Conservation (phyloP, 2,888 invertebrate species). For the Ceraclea dissimilis region DNA sequence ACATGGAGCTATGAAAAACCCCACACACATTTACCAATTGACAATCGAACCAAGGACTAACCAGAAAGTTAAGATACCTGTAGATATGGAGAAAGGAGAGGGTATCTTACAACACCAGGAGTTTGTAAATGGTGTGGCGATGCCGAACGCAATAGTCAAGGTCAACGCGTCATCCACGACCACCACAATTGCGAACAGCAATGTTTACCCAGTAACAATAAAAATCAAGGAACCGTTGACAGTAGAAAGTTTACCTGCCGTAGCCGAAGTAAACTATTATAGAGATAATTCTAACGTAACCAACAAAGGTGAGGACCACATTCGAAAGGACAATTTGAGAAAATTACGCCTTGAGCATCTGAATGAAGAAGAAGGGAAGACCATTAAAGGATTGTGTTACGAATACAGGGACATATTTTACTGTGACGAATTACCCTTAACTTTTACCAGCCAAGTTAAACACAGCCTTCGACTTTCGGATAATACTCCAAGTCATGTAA, state of each 20-base stretch:
- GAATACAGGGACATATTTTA: constrained; percentile 25
- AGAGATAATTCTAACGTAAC: background rate
- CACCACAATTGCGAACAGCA: background rate
- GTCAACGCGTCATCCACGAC: no score
- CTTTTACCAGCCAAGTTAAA: constrained; percentile 25
- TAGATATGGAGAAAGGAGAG: background rate
- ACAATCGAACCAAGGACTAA: background rate
- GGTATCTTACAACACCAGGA: background rate
- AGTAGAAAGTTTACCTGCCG: background rate
- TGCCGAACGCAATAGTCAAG: background rate
- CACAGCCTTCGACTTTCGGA: constrained; percentile 27
- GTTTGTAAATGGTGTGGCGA: background rate
- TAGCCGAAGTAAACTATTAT: background rate
- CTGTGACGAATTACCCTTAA: constrained; percentile 26
- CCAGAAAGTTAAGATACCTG: background rate
- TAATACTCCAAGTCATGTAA: constrained; percentile 25
- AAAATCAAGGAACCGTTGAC: background rate
- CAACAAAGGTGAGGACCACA: background rate
- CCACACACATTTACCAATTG: background rate
- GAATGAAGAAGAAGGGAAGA: constrained; percentile 28
- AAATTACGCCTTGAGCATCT: constrained; percentile 20
- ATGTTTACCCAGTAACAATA: background rate
- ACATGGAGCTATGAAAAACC: background rate
- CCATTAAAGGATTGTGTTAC: constrained; percentile 26
- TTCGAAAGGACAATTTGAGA: background rate